Percentiles rank a stretch among this genome's conserved stretches.
Conservation (phyloP, 2,797 vertebrate species). For the Saxicola maurus region DNA sequence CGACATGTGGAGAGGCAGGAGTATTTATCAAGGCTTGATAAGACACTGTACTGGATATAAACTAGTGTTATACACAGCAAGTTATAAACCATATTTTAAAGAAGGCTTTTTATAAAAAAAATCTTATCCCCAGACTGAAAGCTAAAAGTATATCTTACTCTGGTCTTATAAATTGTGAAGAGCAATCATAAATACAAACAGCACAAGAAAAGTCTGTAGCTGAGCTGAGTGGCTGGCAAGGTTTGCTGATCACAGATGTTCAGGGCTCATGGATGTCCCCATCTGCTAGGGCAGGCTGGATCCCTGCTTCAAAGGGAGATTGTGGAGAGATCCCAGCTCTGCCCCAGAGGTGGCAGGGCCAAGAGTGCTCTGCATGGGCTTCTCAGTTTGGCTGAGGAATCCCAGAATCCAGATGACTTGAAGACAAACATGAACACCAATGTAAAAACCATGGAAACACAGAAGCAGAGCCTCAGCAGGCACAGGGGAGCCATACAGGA, state of each 20-base stretch:
- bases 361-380: neutral
- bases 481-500: accelerated
- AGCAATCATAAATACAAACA: neutral
- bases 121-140: neutral
- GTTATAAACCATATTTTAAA: neutral
- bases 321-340: neutral
- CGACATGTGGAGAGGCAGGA: neutral
- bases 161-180: neutral
- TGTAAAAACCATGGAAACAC: neutral
- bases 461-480: neutral
- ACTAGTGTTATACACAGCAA: neutral
- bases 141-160: neutral
- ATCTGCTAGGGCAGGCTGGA: neutral
- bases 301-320: neutral
- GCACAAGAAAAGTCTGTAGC: neutral
- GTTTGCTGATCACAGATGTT: neutral
- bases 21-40: neutral
- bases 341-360: neutral
- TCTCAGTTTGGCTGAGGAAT: neutral
- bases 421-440: neutral
- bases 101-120: neutral
- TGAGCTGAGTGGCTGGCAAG: neutral
- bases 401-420: neutral
- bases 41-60: neutral
- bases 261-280: neutral